A percentile compares a stretch with the other conserved stretches of the same genome.
These are phyloP conservation scores for Melitaea cinxia DNA, from an alignment of 1,140 invertebrate genomes.

Conservation along the genomic window DNA sequence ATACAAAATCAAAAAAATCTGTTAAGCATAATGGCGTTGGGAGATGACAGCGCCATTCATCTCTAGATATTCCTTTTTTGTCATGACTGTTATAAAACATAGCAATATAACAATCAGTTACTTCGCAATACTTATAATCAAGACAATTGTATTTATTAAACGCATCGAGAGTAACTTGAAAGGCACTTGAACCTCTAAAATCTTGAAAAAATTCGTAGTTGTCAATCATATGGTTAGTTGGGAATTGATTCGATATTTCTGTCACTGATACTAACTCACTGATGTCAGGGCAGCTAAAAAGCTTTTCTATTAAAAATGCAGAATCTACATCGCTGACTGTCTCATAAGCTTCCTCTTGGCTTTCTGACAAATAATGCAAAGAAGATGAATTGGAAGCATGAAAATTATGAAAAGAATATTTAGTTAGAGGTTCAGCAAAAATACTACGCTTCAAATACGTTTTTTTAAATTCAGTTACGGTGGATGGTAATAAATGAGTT, in stretches of 20 bases:
- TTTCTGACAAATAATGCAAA: slow-evolving; percentile 50
- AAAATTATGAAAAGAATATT: slow-evolving; percentile 39
- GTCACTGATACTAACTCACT: slow-evolving; percentile 68
- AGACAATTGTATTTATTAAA: slow-evolving; percentile 74
- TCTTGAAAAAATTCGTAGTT: slow-evolving; percentile 75
- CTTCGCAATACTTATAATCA: slow-evolving; percentile 73
- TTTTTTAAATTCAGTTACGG: slow-evolving; percentile 68
- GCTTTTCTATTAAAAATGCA: slow-evolving; percentile 47
- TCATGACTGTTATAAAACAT: slow-evolving; percentile 74
- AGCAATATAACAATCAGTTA: slow-evolving; percentile 65
- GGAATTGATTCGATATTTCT: slow-evolving; percentile 59
- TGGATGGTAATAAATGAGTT: slow-evolving; percentile 44
- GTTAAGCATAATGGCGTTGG: slow-evolving; percentile 80
- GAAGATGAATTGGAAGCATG: slow-evolving; percentile 43
- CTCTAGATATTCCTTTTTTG: slow-evolving; percentile 53
- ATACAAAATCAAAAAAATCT: slow-evolving; percentile 82
- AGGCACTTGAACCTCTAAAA: slow-evolving; percentile 58
- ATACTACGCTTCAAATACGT: slow-evolving; percentile 65
- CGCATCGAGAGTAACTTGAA: slow-evolving; percentile 60
- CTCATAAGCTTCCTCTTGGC: slow-evolving; percentile 34
- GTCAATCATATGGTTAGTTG: slow-evolving; percentile 60
- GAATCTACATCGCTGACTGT: slow-evolving; percentile 26
- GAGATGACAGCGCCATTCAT: slow-evolving; percentile 70
- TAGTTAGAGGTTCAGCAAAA: slow-evolving; percentile 61
- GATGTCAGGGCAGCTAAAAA: slow-evolving; percentile 71